These are phyloP conservation scores for Drosophila neocordata DNA, from an alignment of 1,140 invertebrate species.

Conservation along the genomic window DNA sequence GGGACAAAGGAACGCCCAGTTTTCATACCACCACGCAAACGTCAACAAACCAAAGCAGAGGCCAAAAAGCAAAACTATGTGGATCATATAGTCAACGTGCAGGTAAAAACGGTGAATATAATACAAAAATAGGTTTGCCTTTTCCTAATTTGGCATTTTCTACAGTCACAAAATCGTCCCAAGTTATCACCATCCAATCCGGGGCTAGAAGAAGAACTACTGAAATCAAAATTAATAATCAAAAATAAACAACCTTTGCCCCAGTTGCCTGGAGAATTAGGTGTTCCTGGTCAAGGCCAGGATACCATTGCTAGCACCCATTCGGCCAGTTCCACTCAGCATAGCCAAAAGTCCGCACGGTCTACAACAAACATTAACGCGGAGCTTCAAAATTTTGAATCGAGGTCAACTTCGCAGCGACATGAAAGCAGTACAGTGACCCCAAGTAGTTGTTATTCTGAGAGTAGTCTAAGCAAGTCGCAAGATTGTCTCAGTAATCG, in stretches of 20 bases:
- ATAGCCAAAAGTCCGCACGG: constrained; percentile 68
- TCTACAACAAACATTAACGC: constrained; percentile 72
- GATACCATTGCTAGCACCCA: constrained; percentile 70
- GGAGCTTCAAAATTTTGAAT: constrained; percentile 79
- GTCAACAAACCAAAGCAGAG: constrained; percentile 82
- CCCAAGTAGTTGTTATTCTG: constrained; percentile 80
- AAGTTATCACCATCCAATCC: constrained; percentile 82
- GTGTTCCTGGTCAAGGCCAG: constrained; percentile 43
- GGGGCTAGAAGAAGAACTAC: constrained; percentile 74
- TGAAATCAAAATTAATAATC: constrained; percentile 78
- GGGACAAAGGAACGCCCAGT: constrained; percentile 84
- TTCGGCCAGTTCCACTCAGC: constrained; percentile 70
- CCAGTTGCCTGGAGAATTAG: constrained; percentile 68
- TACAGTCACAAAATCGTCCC: constrained; percentile 75
- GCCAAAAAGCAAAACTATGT: constrained; percentile 85
- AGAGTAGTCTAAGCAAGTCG: constrained; percentile 79
- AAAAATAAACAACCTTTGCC: constrained; percentile 81
- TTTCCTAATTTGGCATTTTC: constrained; percentile 62
- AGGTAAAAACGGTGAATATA: constrained; percentile 76
- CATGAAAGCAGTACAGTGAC: constrained; percentile 81
- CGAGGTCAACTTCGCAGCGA: constrained; percentile 65
- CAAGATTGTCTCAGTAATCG: constrained; percentile 84
- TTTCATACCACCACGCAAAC: constrained; percentile 85
- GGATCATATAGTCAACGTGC: constrained; percentile 85
- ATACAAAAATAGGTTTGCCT: neutral